Percentiles rank a stretch among this genome's conserved stretches.
Conservation (phyloP, 2,888 invertebrate genomes). For the Dolomedes plantarius region DNA sequence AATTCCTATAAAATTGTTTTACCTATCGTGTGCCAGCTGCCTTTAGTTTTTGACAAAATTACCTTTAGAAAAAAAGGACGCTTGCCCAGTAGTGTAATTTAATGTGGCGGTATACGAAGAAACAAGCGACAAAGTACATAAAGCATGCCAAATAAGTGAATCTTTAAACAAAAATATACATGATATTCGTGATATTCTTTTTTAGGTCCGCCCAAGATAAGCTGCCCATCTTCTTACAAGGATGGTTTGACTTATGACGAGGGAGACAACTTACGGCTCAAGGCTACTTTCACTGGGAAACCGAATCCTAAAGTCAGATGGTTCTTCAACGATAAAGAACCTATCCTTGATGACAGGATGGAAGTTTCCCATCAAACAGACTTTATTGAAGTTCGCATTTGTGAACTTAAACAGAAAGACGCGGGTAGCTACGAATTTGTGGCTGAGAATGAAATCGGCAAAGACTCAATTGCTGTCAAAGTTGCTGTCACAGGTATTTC, state of each 20-base stretch:
- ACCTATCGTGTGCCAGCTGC: too few relatives aligned
- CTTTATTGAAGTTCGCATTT: conserved; percentile 81
- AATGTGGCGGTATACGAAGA: too few relatives aligned
- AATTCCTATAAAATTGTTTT: too few relatives aligned
- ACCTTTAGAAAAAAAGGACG: too few relatives aligned
- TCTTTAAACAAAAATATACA: too few relatives aligned
- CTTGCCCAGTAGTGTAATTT: too few relatives aligned
- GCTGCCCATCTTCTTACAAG: conserved; percentile 89
- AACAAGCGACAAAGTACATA: too few relatives aligned
- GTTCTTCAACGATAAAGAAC: conserved; percentile 77
- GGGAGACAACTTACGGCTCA: conserved; percentile 83
- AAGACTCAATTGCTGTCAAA: conserved; percentile 82
- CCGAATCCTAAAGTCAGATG: conserved; percentile 87
- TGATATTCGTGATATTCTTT: too few relatives aligned
- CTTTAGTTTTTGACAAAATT: too few relatives aligned
- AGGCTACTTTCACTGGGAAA: conserved; percentile 81
- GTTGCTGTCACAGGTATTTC: conserved; percentile 90
- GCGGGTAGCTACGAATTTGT: conserved; percentile 83
- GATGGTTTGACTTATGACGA: conserved; percentile 91
- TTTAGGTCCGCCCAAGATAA: conserved; percentile 86
- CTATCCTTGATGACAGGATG: conserved; percentile 78
- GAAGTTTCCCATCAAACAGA: conserved; percentile 78
- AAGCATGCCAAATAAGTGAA: too few relatives aligned
- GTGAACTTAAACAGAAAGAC: conserved; percentile 81
- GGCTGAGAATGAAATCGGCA: conserved; percentile 83